Evolutionary conservation across 2,113 vertebrate genomes (phyloP).

Genomic region (Rhabdomys dilectus): DNA sequence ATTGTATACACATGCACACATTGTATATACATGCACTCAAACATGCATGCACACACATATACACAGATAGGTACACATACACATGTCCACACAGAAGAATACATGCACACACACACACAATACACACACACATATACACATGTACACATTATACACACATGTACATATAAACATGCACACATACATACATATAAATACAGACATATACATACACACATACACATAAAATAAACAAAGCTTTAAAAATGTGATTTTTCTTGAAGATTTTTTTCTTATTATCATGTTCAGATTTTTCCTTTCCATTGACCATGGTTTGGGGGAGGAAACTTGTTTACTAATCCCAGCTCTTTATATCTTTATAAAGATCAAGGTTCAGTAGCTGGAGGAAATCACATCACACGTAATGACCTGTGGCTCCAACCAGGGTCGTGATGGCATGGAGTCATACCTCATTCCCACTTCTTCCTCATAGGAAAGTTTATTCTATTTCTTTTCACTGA

Average conservation of each 20-base stretch:
- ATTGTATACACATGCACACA: background rate
- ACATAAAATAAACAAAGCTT: background rate
- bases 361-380: background rate
- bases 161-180: background rate
- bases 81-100: background rate
- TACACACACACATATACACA: background rate
- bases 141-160: background rate
- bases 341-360: background rate
- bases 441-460: background rate
- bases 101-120: background rate
- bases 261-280: background rate
- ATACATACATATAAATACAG: background rate
- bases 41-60: background rate
- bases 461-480: background rate
- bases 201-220: background rate
- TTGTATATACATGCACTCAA: background rate
- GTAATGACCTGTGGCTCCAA: background rate
- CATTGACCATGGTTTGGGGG: background rate
- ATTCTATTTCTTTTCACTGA: background rate
- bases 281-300: background rate
- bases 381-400: background rate
- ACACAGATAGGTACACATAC: background rate
- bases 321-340: background rate
- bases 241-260: background rate
- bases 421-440: fast-evolving